These are phyloP conservation scores for Botia kubotai DNA, from an alignment of 2,797 vertebrate genomes.

Conservation along the genomic window DNA sequence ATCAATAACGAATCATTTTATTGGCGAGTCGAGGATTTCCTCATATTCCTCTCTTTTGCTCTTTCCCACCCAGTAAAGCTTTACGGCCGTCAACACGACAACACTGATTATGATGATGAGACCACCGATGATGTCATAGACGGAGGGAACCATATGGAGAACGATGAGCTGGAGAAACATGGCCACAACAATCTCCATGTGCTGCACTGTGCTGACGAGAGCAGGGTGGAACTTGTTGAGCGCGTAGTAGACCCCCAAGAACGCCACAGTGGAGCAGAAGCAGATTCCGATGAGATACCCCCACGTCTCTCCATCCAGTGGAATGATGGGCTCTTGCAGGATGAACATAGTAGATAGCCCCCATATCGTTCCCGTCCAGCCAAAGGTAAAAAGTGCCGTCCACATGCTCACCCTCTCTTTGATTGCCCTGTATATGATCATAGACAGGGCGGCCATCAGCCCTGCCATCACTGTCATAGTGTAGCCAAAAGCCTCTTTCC, in stretches of 20 bases:
- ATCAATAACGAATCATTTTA: conserved; percentile 82
- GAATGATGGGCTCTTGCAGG: conserved; percentile 92
- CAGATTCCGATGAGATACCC: conserved; percentile 88
- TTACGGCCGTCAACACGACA: conserved; percentile 87
- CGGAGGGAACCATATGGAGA: conserved; percentile 82
- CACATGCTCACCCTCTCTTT: conserved; percentile 93
- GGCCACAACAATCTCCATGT: conserved; percentile 90
- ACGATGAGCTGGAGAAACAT: conserved; percentile 90
- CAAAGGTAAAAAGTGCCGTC: conserved; percentile 94
- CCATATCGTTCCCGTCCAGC: conserved; percentile 93
- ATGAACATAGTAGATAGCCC: conserved; percentile 87
- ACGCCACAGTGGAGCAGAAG: conserved; percentile 88
- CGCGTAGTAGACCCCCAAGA: conserved; percentile 92
- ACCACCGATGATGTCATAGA: conserved; percentile 88
- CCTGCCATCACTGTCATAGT: conserved; percentile 93
- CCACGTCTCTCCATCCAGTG: conserved; percentile 87
- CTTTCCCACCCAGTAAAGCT: conserved; percentile 86
- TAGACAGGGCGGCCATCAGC: conserved; percentile 92
- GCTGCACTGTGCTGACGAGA: conserved; percentile 94
- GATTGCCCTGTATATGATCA: conserved; percentile 94
- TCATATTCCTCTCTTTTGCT: conserved; percentile 87
- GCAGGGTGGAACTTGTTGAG: conserved; percentile 93
- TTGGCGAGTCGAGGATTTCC: conserved; percentile 93
- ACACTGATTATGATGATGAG: conserved; percentile 89
- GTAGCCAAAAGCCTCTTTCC: conserved; percentile 95